Base-by-base conservation (phyloP, 2,888 invertebrate species). In the Campoplex capitator region DNA sequence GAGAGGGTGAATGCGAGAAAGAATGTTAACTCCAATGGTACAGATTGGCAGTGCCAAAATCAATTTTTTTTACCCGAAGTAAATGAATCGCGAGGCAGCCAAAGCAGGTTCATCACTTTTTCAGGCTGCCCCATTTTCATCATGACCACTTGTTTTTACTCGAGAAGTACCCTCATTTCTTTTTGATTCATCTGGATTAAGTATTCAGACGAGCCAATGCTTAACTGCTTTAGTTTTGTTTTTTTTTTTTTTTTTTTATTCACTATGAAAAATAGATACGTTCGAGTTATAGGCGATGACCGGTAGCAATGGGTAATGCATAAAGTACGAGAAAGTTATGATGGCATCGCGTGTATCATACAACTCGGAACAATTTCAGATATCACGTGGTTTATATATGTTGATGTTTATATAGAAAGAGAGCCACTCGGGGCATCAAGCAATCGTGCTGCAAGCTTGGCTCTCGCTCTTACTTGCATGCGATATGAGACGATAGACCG, bases 311-410 rank as follows among this genome's bases (percentile, higher is more conserved):
- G 74, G 62, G 73, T 35, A 32, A 68, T 67, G 18, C 48, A 84
- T 78, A 81, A 84, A 84, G 67, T 85, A 74, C 84, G 87, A 78
- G 67, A 86, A 88, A 86, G 87, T 88, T 89, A 89, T 88, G 86
- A 80, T 71, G 84, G 88, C 87, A 90, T 90, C 85, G 90, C 89
- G 88, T 88, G 90, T 85, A 85, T 89, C 84, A 84, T 87, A 76
- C 80, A 78, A 86, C 81, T 76, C 62, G 78, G 73, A 42, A 58
- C 48, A 56, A 81, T 68, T 54, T 67, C 7, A 18, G 38, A 74
- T 79, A 56, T 54, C 68, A 32, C n/a, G 58, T 38, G 38, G 38
- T 56, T 51, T 42, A 70, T 68, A 48, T 18, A 51, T 51, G n/a
- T 32, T 32, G 23, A 68, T 38, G 65, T 54, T 68, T 51, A 74